phyloP scores from a whole-genome alignment of 2,888 invertebrate species.

The Melipona bicolor region DNA sequence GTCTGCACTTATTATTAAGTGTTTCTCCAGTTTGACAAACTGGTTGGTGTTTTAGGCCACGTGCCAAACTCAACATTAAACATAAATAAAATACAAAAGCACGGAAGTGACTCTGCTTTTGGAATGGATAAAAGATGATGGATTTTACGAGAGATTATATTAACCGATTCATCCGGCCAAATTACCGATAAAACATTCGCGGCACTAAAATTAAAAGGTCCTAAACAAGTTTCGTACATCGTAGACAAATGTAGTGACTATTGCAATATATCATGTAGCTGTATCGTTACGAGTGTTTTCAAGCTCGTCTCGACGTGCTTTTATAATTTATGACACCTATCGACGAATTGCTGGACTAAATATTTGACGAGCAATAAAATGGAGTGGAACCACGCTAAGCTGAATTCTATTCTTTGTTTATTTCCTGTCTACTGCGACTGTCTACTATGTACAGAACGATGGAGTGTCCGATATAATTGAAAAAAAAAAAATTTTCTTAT shows the following conservation, averaged over 20 bases:
- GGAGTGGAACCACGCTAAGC: neutral
- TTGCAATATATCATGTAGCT: neutral
- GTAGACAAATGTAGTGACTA: neutral
- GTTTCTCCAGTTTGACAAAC: constrained; percentile 16
- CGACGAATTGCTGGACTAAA: neutral
- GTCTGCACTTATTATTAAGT: neutral
- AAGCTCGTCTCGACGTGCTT: neutral
- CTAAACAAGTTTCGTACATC: neutral
- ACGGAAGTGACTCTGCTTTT: too few species aligned
- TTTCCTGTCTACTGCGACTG: neutral
- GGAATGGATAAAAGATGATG: neutral
- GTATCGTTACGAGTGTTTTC: too few species aligned
- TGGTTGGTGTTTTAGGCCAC: neutral
- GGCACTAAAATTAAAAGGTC: neutral
- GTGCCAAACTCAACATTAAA: constrained; percentile 1
- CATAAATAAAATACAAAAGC: neutral
- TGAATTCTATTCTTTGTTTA: neutral
- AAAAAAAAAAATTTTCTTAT: neutral
- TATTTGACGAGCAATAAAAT: constrained; percentile 21
- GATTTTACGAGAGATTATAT: neutral
- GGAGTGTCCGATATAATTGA: neutral
- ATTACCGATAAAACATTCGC: neutral
- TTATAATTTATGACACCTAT: constrained; percentile 11
- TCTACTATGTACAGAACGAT: neutral
- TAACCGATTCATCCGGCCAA: neutral